Evolutionary conservation across 1,140 invertebrate genomes (phyloP).

Genomic region (Drosophila baimaii): DNA sequence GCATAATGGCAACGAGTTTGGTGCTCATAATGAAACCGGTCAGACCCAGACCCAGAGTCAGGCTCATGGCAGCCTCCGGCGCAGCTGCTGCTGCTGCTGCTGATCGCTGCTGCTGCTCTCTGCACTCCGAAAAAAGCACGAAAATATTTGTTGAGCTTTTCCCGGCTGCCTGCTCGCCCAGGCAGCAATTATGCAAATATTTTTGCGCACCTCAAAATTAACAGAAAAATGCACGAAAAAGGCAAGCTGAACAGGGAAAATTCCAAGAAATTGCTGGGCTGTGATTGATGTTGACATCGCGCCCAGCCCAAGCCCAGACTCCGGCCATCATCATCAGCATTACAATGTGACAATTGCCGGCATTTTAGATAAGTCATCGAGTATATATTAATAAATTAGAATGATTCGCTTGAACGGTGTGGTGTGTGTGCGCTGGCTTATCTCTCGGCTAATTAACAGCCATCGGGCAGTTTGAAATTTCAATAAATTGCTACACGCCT

Average conservation of each 20-base stretch:
- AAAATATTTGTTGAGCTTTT: constrained; percentile 62
- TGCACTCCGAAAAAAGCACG: constrained; percentile 41
- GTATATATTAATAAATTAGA: constrained; percentile 12
- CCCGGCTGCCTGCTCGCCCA: constrained; percentile 58
- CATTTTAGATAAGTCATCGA: constrained; percentile 26
- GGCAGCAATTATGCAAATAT: constrained; percentile 80
- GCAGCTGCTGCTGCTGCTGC: constrained; percentile 42
- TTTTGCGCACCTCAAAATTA: constrained; percentile 69
- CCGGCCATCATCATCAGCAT: constrained; percentile 23
- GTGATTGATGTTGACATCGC: constrained; percentile 70
- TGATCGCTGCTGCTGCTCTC: constrained; percentile 10
- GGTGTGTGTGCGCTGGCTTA: constrained; percentile 25
- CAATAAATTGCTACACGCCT: constrained; percentile 61
- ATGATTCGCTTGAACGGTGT: constrained; percentile 15
- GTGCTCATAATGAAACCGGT: constrained; percentile 70
- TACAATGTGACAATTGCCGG: constrained; percentile 34
- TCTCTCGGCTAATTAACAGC: constrained; percentile 50
- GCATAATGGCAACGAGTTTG: constrained; percentile 73
- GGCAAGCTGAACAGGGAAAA: constrained; percentile 41
- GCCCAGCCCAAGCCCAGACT: constrained; percentile 20
- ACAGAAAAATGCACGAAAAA: constrained; percentile 17
- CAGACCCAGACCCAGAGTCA: constrained; percentile 45
- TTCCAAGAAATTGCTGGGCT: constrained; percentile 69
- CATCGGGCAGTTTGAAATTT: constrained; percentile 43
- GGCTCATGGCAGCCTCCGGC: constrained; percentile 34